phyloP scores from a whole-genome alignment of 1,140 invertebrate species.

The Trialeurodes vaporariorum region DNA sequence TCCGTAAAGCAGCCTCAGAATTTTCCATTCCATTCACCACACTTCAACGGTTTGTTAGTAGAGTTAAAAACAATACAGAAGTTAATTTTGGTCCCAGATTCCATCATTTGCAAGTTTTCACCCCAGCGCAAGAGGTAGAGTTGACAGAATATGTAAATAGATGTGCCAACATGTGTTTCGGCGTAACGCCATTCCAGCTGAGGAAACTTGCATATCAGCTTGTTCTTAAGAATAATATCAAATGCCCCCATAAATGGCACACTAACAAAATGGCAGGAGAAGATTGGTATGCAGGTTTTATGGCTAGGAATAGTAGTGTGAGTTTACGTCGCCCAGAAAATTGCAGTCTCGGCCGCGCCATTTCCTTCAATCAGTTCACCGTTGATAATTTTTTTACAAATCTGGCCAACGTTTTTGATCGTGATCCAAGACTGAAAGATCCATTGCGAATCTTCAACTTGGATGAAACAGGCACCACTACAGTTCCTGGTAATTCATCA shows the following conservation, averaged over 20 bases:
- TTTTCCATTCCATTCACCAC: not conserved
- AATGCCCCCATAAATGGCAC: not conserved
- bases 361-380: not conserved
- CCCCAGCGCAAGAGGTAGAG: not conserved
- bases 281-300: constrained; percentile 25
- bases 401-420: not conserved
- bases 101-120: not conserved
- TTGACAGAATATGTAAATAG: not conserved
- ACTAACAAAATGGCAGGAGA: constrained; percentile 17
- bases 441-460: not conserved
- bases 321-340: constrained; percentile 2
- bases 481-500: constrained; percentile 23
- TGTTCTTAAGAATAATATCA: not conserved
- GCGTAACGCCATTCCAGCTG: not conserved
- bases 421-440: not conserved
- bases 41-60: not conserved
- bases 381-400: not conserved
- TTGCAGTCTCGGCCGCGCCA: not conserved
- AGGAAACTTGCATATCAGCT: not conserved
- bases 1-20: not conserved
- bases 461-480: constrained; percentile 25
- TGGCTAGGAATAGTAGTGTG: not conserved
- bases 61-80: not conserved
- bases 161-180: not conserved
- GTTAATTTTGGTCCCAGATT: not conserved